A percentile compares a stretch with the other conserved stretches of the same genome.
Conservation (phyloP, 2,797 vertebrate species). For the Eospalax fontanierii region DNA sequence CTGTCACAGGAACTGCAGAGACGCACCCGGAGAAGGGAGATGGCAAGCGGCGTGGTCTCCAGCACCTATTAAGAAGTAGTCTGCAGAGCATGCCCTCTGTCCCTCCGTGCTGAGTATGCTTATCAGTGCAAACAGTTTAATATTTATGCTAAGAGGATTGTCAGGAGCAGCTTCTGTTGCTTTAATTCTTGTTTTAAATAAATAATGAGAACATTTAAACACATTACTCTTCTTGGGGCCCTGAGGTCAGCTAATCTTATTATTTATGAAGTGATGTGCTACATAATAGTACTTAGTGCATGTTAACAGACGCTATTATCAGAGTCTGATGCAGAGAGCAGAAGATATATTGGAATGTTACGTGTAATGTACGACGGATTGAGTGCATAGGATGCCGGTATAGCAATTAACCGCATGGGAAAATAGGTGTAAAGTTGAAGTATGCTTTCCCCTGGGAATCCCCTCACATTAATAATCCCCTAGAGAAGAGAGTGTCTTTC, state of each 20-base stretch:
- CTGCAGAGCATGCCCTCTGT: slow-evolving; percentile 82
- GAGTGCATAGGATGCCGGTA: slow-evolving; percentile 93
- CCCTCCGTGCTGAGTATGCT: slow-evolving; percentile 83
- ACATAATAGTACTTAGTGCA: slow-evolving; percentile 99
- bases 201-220: slow-evolving; percentile 99
- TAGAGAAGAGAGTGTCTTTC: slow-evolving; percentile 87
- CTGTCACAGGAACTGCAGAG: slow-evolving; percentile 71
- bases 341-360: slow-evolving; percentile 99
- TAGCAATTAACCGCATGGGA: slow-evolving; percentile 95
- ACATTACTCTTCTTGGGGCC: slow-evolving; percentile 96
- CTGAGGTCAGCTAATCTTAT: slow-evolving; percentile 99
- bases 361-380: slow-evolving; percentile 95
- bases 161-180: slow-evolving; percentile 95
- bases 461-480: slow-evolving; percentile 91
- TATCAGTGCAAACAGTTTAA: slow-evolving; percentile 91
- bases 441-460: slow-evolving; percentile 87
- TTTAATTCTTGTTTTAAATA: slow-evolving; percentile 99
- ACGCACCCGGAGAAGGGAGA: slow-evolving; percentile 76
- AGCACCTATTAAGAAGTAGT: slow-evolving; percentile 83
- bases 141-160: slow-evolving; percentile 96
- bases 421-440: slow-evolving; percentile 95
- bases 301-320: slow-evolving; percentile 99
- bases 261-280: slow-evolving; percentile 99
- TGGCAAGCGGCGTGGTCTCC: slow-evolving; percentile 76
- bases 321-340: slow-evolving; percentile 94